Percentiles rank a stretch among this genome's conserved stretches.
phyloP scores from a whole-genome alignment of 2,888 invertebrate genomes.

The Gisinianus flammeolus region DNA sequence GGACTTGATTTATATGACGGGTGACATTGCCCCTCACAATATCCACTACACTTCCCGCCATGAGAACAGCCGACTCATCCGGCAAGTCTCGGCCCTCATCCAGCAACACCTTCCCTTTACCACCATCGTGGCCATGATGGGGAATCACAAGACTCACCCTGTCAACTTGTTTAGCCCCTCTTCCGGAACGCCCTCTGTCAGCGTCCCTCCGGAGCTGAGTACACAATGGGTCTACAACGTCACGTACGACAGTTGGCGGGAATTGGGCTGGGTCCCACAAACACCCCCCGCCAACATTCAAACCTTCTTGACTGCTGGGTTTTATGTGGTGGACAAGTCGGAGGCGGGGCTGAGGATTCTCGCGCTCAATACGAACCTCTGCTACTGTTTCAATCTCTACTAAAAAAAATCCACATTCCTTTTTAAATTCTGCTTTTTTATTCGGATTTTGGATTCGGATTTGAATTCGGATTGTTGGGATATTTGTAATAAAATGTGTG shows the following conservation, averaged over 20 bases:
- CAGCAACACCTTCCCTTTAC: constrained; percentile 60
- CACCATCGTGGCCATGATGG: constrained; percentile 64
- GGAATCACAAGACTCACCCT: constrained; percentile 67
- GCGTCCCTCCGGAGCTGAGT: constrained; percentile 60
- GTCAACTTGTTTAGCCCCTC: constrained; percentile 63
- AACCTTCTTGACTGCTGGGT: constrained; percentile 60
- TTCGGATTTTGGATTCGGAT: not conserved
- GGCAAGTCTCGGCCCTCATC: constrained; percentile 48
- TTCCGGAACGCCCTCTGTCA: constrained; percentile 40
- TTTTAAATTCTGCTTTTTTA: not conserved
- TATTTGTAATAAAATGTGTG: too few species aligned
- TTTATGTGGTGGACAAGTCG: constrained; percentile 63
- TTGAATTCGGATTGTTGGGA: too few species aligned
- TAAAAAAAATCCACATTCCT: not conserved
- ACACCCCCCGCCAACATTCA: too few species aligned
- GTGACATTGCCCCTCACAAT: constrained; percentile 66
- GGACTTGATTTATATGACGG: constrained; percentile 65
- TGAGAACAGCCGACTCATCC: constrained; percentile 56
- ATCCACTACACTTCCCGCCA: constrained; percentile 64
- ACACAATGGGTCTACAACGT: constrained; percentile 65
- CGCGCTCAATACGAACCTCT: constrained; percentile 65
- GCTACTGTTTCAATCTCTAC: constrained; percentile 63
- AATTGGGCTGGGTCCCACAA: constrained; percentile 62
- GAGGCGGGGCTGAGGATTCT: constrained; percentile 63
- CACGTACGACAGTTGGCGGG: constrained; percentile 62